These are phyloP conservation scores for Embidobia sp. DNA, from an alignment of 2,888 invertebrate genomes.

Conservation along the genomic window DNA sequence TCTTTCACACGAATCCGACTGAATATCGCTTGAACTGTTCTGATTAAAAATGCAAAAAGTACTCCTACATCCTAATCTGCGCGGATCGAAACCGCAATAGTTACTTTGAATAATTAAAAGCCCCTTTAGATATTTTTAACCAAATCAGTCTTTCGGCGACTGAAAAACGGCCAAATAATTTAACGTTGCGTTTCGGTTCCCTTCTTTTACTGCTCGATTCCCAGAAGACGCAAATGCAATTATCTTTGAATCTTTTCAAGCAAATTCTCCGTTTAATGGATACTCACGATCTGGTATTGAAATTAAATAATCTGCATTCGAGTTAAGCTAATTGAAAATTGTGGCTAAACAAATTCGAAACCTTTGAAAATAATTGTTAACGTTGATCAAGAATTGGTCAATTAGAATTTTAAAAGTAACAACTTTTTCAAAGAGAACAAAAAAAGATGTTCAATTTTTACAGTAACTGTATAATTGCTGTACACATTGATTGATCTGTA, in stretches of 20 bases:
- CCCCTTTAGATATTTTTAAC: conserved; percentile 3
- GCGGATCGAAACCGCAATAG: conserved; percentile 19
- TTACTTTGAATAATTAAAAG: conserved; percentile 14
- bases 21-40: conserved; percentile 17
- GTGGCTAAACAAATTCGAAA: not conserved
- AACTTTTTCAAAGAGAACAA: no score
- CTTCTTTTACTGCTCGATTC: no score
- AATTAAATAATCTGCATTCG: conserved; percentile 21
- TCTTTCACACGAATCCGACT: not conserved
- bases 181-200: no score
- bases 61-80: conserved; percentile 17
- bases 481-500: no score
- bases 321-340: conserved; percentile 5
- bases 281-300: conserved; percentile 1
- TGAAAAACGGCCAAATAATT: no score
- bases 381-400: no score
- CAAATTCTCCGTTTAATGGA: conserved; percentile 8
- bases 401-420: no score
- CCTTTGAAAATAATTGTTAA: not conserved
- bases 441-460: no score
- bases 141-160: no score
- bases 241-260: not conserved
- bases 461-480: no score
- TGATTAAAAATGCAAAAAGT: conserved; percentile 22
- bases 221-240: conserved; percentile 10